A percentile compares a stretch with the other conserved stretches of the same genome.
Conservation (phyloP, 2,113 vertebrate genomes). For the Aviceda subcristata region DNA sequence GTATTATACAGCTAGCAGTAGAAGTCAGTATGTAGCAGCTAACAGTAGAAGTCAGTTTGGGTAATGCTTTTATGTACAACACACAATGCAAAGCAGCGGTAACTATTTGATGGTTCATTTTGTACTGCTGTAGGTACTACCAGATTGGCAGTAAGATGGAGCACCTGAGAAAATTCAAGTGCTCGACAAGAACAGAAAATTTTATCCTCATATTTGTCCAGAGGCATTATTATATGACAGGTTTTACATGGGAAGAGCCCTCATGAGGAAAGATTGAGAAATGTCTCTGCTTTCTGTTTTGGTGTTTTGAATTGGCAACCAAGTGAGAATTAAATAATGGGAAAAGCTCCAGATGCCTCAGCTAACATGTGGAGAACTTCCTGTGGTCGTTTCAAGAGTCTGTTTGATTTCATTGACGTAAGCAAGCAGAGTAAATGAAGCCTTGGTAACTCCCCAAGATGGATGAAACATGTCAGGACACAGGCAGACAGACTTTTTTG, state of each 20-base stretch:
- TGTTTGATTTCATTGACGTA: slow-evolving; percentile 31
- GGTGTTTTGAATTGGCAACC: slow-evolving; percentile 44
- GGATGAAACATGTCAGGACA: slow-evolving; percentile 1
- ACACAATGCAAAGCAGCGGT: background rate
- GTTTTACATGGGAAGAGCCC: slow-evolving; percentile 20
- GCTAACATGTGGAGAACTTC: slow-evolving; percentile 9
- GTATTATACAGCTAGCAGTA: background rate
- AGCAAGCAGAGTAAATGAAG: background rate
- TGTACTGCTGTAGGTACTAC: background rate
- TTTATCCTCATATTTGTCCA: background rate
- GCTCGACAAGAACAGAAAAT: background rate
- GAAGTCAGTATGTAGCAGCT: background rate
- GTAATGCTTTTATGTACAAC: background rate
- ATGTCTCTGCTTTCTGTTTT: slow-evolving; percentile 39
- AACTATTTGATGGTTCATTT: background rate
- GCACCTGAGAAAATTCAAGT: background rate
- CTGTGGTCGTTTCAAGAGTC: slow-evolving; percentile 29
- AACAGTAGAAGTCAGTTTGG: background rate
- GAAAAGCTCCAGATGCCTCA: slow-evolving; percentile 49
- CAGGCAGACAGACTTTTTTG: slow-evolving; percentile 26
- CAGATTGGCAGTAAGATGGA: background rate
- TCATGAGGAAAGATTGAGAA: slow-evolving; percentile 36
- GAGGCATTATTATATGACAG: background rate
- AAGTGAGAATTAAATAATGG: background rate
- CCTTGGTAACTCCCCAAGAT: slow-evolving; percentile 6